Base-by-base conservation (phyloP, 2,888 invertebrate genomes). In the Diplolepis rosae region DNA sequence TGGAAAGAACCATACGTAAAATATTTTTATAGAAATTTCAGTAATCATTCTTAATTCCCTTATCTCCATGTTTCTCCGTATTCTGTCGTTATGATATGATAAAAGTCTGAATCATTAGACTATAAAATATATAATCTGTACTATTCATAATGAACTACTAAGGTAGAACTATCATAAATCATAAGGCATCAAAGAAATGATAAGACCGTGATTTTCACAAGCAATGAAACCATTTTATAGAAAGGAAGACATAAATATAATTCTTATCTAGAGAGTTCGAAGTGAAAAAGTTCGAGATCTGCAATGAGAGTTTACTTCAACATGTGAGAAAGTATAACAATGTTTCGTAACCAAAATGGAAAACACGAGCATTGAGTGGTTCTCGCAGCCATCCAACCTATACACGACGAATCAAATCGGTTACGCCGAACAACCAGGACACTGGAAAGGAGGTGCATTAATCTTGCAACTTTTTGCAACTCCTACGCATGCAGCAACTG, bases 371-470 rank as follows among this genome's bases (percentile, higher is more conserved):
- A 39, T 61, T n/a, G n/a, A 65, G 50, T 50, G 24, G 50, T 56
- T 45, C 42, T n/a, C 15, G 30, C 22, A 48, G 27, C 67, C 51
- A 52, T 15, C 11, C 30, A 51, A 68, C 51, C 61, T 68, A 65
- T 52, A 65, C 69, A 39, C 32, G 35, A 42, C 71, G 65, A 71
- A 68, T 72, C 69, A 56, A 48, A 65, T 69, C 72, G 32, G 65
- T 72, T 70, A 52, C 66, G 65, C 66, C n/a, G 52, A 52, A 45
- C 54, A 22, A 69, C 28, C 65, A 52, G 22, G 68, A 69, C 32
- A 65, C 45, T 66, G 69, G 71, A 74, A 70, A 75, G 73, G 56
- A 74, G 73, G 72, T 77, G 75, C 77, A 78, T 77, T 76, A 79
- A 77, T 77, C 75, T 76, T 67, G 65, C 54, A 56, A 61, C 51